Percentiles rank a stretch among this genome's conserved stretches.
Conservation (phyloP, 2,113 vertebrate genomes). For the Oncorhynchus nerka region DNA sequence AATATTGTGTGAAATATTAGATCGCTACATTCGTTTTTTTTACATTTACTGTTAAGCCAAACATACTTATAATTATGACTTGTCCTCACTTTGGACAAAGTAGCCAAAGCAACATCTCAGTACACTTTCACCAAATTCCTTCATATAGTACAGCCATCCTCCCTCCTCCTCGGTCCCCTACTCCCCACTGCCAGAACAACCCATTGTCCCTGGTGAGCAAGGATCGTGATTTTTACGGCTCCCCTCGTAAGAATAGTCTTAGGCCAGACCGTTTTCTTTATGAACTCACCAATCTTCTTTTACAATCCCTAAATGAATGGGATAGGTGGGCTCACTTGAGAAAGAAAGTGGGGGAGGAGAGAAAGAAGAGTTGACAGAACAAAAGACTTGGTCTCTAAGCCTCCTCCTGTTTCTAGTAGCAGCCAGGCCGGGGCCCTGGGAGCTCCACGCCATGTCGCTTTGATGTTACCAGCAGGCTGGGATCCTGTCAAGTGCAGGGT, state of each 20-base stretch:
- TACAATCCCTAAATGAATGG: constrained; percentile 44
- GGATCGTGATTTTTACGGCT: constrained; percentile 40
- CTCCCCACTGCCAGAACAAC: constrained; percentile 10
- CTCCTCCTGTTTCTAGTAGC: constrained; percentile 30
- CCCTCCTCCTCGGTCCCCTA: constrained; percentile 12
- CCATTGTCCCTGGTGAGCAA: constrained; percentile 30
- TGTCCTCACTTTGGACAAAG: background rate
- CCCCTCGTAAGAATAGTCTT: constrained; percentile 36
- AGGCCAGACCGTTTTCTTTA: constrained; percentile 28
- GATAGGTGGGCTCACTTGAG: constrained; percentile 35
- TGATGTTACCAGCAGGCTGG: constrained; percentile 59
- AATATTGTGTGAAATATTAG: background rate
- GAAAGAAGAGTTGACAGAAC: constrained; percentile 36
- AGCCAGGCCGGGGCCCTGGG: background rate
- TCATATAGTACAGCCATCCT: background rate
- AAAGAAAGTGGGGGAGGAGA: constrained; percentile 10
- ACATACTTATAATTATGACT: too few relatives aligned
- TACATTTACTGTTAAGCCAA: too few relatives aligned
- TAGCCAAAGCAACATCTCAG: constrained; percentile 8
- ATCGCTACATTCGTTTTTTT: too few relatives aligned
- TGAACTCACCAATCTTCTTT: constrained; percentile 46
- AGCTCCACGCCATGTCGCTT: constrained; percentile 36
- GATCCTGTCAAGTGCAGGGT: constrained; percentile 52
- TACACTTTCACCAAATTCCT: constrained; percentile 24
- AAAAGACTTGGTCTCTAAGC: constrained; percentile 36